Percentiles rank a stretch among this genome's conserved stretches.
phyloP scores from a whole-genome alignment of 2,888 invertebrate species.

The Idaea straminata region DNA sequence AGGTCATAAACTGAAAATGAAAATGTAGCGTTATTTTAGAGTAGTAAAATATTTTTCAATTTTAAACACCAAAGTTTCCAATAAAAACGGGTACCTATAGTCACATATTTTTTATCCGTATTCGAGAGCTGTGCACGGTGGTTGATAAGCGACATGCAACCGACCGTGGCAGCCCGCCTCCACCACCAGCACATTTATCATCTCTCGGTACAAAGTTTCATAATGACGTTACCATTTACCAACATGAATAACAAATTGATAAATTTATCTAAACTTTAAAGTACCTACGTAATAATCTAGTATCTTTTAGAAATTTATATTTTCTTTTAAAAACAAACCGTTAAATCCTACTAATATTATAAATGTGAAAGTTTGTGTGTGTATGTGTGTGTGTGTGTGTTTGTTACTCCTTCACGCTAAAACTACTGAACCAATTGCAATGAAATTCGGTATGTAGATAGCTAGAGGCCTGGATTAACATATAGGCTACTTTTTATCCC shows the following conservation, averaged over 20 bases:
- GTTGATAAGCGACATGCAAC: constrained; percentile 62
- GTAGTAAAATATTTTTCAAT: not conserved
- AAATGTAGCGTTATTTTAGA: not conserved
- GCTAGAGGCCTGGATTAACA: no score
- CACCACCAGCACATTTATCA: constrained; percentile 57
- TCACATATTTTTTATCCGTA: not conserved
- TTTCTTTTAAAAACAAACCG: constrained; percentile 15
- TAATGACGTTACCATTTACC: constrained; percentile 39
- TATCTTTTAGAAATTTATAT: not conserved
- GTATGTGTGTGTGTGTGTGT: no score
- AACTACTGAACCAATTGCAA: no score
- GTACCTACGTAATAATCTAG: no score
- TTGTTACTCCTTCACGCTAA: no score
- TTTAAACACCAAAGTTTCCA: not conserved
- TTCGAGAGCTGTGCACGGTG: constrained; percentile 11
- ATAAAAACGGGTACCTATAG: not conserved
- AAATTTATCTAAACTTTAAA: no score
- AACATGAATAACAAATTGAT: no score
- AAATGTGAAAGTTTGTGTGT: no score
- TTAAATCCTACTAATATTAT: no score
- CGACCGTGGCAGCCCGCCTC: constrained; percentile 44
- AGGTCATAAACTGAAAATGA: not conserved
- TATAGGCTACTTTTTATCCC: no score
- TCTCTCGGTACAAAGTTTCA: constrained; percentile 62
- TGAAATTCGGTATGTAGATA: no score